Percentiles rank a stretch among this genome's conserved stretches.
Evolutionary conservation across 2,797 vertebrate species (phyloP).

Genomic region (Phyllotis vaccarum): DNA sequence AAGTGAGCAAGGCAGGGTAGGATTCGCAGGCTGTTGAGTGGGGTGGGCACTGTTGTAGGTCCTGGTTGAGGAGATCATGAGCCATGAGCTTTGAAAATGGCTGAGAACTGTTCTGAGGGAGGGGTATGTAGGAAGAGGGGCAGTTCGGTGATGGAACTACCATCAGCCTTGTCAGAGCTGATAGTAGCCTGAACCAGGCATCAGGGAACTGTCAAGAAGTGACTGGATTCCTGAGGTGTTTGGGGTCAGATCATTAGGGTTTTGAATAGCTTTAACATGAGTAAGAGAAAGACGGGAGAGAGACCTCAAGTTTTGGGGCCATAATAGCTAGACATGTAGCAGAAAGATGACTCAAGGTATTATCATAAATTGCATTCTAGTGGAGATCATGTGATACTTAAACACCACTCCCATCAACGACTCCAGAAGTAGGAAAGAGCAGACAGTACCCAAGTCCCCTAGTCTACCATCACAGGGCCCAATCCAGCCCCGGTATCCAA

Average conservation of each 20-base stretch:
- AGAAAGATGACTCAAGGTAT: background rate
- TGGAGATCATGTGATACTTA: background rate
- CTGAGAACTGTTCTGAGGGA: background rate
- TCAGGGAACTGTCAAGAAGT: background rate
- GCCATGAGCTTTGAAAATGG: background rate
- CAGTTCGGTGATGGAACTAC: background rate
- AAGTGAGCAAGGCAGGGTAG: rapidly evolving
- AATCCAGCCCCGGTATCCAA: background rate
- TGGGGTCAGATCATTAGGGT: background rate
- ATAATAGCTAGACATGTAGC: background rate
- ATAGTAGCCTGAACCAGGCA: background rate
- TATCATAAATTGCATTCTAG: background rate
- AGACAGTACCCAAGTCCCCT: background rate
- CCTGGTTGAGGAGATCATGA: background rate
- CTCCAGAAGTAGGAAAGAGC: background rate
- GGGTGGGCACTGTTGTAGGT: background rate
- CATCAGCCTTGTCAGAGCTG: background rate
- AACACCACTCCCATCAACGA: background rate
- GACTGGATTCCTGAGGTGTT: background rate
- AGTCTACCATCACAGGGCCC: background rate
- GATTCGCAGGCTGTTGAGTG: background rate
- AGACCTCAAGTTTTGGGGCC: background rate
- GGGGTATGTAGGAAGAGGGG: background rate
- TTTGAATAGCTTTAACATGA: background rate
- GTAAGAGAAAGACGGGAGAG: background rate